Evolutionary conservation across 2,113 vertebrate species (phyloP).

Genomic region (Trematomus loennbergii): DNA sequence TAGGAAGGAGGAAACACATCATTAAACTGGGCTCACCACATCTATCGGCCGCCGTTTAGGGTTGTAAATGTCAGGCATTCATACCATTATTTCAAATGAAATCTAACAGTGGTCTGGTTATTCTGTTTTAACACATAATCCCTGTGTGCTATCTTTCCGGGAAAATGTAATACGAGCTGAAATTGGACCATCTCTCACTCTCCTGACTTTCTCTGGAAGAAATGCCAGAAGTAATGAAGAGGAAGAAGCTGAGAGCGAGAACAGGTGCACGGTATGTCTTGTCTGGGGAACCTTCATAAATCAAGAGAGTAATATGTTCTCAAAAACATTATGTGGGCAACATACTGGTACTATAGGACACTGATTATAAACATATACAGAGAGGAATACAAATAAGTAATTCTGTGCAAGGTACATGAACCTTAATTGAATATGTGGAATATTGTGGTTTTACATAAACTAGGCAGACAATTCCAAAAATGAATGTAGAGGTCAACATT

Average conservation of each 20-base stretch:
- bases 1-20: constrained; percentile 23
- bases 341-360: background rate
- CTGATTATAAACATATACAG: no score
- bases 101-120: background rate
- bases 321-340: background rate
- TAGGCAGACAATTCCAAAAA: no score
- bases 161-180: background rate
- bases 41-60: background rate
- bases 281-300: constrained; percentile 5
- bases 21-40: constrained; percentile 28
- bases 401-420: background rate
- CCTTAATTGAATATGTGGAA: background rate
- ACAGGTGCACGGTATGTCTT: constrained; percentile 2
- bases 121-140: background rate
- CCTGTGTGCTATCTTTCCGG: background rate
- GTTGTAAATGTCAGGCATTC: constrained; percentile 20
- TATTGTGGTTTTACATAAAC: background rate
- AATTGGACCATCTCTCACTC: constrained; percentile 12
- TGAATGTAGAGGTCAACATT: no score
- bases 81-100: background rate
- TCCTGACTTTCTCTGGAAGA: background rate
- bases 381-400: background rate
- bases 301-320: background rate
- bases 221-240: background rate
- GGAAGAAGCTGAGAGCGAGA: constrained; percentile 3